These are phyloP conservation scores for Eumeta japonica DNA, from an alignment of 1,140 invertebrate genomes.

Conservation along the genomic window DNA sequence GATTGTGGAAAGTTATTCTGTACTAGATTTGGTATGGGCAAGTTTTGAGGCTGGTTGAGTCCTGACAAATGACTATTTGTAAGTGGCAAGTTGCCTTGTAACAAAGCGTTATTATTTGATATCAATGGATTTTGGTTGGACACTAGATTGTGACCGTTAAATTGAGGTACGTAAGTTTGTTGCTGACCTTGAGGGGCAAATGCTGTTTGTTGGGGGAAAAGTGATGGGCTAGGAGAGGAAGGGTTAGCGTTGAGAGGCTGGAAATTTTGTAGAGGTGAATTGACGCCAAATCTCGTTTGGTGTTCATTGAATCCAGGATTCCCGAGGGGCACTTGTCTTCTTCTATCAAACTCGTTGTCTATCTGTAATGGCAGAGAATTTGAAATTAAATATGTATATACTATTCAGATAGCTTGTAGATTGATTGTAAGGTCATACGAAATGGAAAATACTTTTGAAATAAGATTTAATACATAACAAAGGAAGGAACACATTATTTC, in stretches of 20 bases:
- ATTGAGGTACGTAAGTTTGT: conserved; percentile 36
- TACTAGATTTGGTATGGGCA: conserved; percentile 10
- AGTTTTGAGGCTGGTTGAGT: conserved; percentile 23
- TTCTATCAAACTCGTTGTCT: conserved; percentile 51
- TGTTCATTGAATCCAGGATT: conserved; percentile 43
- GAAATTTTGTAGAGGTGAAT: conserved; percentile 38
- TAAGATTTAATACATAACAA: no score
- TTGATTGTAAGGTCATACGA: no score
- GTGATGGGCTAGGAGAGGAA: conserved; percentile 19
- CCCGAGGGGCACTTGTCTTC: conserved; percentile 30
- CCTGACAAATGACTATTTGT: conserved; percentile 23
- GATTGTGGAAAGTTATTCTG: conserved; percentile 33
- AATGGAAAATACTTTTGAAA: no score
- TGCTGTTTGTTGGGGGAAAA: conserved; percentile 37
- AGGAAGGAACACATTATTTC: no score
- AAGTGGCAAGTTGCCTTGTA: conserved; percentile 16
- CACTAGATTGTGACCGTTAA: conserved; percentile 36
- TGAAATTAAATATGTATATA: no score
- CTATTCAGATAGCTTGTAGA: no score
- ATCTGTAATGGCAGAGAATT: no score
- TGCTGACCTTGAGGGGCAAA: conserved; percentile 25
- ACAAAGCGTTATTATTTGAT: background rate
- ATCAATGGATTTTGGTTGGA: conserved; percentile 26
- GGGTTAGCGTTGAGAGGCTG: conserved; percentile 19
- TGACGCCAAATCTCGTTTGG: conserved; percentile 45